Conservation (phyloP, 92 coral and sea anemone species). For the Palythoa grandiflora region DNA sequence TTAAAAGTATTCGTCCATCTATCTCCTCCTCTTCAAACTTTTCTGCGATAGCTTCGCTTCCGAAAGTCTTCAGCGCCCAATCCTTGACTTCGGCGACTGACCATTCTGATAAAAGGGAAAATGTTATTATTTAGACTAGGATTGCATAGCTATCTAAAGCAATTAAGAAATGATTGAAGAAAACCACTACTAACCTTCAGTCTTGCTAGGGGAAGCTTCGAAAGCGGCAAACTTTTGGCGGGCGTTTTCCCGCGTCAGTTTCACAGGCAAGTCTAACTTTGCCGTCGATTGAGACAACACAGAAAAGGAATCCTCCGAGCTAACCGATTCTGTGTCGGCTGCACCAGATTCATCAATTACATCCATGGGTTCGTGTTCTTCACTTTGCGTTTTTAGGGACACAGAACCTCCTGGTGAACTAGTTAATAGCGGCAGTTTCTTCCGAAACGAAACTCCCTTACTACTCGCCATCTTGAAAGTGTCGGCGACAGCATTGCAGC, state of each 20-base stretch:
- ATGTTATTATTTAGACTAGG: constrained; percentile 13
- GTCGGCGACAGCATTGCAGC: constrained; percentile 47
- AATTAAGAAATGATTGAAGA: constrained; percentile 41
- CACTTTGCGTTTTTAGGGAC: constrained; percentile 29
- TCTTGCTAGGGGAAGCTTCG: constrained; percentile 51
- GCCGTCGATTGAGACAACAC: constrained; percentile 58
- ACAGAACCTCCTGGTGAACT: constrained; percentile 46
- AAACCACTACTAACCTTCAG: constrained; percentile 56
- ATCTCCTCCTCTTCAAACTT: constrained; percentile 57
- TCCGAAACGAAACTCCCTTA: constrained; percentile 42
- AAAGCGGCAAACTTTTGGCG: constrained; percentile 47
- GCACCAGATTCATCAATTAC: constrained; percentile 24
- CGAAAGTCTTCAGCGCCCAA: constrained; percentile 51
- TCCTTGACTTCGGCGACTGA: constrained; percentile 52
- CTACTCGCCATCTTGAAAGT: constrained; percentile 59
- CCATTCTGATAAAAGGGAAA: constrained; percentile 54
- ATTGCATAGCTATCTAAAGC: constrained; percentile 44
- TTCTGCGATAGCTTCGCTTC: constrained; percentile 44
- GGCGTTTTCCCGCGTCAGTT: constrained; percentile 53
- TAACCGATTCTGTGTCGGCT: constrained; percentile 57
- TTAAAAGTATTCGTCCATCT: constrained; percentile 58
- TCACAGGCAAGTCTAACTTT: constrained; percentile 50
- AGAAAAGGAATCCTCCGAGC: constrained; percentile 47
- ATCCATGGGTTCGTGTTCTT: constrained; percentile 47
- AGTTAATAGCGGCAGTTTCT: constrained; percentile 45